Evolutionary conservation across 2,113 vertebrate genomes (phyloP).

Genomic region (Crotalus tigris): DNA sequence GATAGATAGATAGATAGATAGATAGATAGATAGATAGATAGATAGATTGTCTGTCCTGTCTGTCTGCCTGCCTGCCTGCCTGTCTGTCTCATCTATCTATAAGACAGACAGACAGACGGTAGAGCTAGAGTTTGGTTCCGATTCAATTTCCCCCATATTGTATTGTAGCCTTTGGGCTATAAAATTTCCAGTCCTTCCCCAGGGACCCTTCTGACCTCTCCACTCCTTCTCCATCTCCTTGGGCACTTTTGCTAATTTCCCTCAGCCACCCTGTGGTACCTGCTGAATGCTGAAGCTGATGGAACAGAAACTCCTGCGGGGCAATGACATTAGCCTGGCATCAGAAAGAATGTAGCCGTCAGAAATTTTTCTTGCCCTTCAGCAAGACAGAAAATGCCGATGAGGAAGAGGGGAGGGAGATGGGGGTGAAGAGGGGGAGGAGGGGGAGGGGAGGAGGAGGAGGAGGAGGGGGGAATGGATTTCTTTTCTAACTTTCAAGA

Average conservation of each 20-base stretch:
- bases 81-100: no score
- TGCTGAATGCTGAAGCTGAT: conserved; percentile 39
- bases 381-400: conserved; percentile 12
- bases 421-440: no score
- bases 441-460: conserved; percentile 34
- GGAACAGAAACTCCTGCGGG: conserved; percentile 50
- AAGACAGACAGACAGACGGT: background rate
- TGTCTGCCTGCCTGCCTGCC: no score
- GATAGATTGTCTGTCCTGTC: background rate
- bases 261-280: conserved; percentile 34
- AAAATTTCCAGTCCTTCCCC: conserved; percentile 7
- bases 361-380: conserved; percentile 45
- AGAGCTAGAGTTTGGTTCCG: background rate
- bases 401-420: background rate
- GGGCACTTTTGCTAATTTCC: conserved; percentile 17
- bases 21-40: background rate
- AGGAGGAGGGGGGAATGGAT: conserved; percentile 3
- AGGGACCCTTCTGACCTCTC: background rate
- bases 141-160: background rate
- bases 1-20: no score
- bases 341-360: conserved; percentile 44
- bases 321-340: conserved; percentile 49
- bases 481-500: conserved; percentile 20
- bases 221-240: background rate
- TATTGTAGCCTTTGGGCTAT: conserved; percentile 13